These are phyloP conservation scores for Tenualosa thibaudeaui DNA, from an alignment of 2,797 vertebrate species.

Conservation along the genomic window DNA sequence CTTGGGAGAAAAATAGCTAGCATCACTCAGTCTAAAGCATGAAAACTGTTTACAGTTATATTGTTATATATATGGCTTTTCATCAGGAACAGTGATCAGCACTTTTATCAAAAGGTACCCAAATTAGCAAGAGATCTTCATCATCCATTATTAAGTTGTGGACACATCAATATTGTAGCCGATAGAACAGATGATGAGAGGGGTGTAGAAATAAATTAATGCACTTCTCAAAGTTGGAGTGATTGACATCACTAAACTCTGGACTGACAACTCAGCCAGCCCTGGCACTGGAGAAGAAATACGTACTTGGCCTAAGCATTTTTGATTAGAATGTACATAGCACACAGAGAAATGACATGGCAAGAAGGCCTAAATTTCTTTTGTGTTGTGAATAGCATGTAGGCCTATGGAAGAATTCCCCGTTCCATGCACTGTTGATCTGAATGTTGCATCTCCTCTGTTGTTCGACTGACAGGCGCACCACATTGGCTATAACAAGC, in stretches of 20 bases:
- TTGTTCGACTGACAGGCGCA: no score
- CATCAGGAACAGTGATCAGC: no score
- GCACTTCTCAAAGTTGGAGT: slow-evolving; percentile 3
- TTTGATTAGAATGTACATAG: neutral
- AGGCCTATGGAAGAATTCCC: no score
- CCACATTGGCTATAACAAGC: no score
- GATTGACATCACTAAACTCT: neutral
- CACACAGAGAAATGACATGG: no score
- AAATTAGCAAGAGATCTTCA: neutral
- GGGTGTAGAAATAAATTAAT: slow-evolving; percentile 39
- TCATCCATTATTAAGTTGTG: slow-evolving; percentile 26
- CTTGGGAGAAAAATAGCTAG: neutral
- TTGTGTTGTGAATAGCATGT: no score
- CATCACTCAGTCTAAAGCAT: neutral
- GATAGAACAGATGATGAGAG: slow-evolving; percentile 30
- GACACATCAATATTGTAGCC: slow-evolving; percentile 34
- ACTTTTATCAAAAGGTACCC: no score
- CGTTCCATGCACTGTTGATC: no score
- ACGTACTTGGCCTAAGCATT: neutral
- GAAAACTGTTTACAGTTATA: neutral
- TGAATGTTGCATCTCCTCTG: no score
- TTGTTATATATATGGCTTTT: no score
- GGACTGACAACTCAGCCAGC: neutral
- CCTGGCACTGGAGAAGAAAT: neutral
- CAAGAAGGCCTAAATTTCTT: no score